Evolutionary conservation across 2,113 vertebrate species (phyloP).

Genomic region (Noctilio leporinus): DNA sequence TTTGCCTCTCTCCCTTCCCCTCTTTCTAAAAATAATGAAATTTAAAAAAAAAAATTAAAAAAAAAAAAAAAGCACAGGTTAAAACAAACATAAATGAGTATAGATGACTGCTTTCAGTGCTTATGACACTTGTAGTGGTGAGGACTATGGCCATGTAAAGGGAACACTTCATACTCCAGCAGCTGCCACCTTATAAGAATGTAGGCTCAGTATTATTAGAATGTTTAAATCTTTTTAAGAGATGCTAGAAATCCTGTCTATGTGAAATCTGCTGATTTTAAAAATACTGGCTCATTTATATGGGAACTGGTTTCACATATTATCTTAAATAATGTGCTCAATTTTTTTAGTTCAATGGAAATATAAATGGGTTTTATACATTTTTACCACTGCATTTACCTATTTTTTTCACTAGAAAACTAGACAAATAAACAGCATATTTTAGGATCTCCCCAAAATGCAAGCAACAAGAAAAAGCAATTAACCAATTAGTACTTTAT

Average conservation of each 20-base stretch:
- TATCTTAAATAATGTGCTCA: neutral
- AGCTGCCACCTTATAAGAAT: neutral
- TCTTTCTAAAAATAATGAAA: too few relatives aligned
- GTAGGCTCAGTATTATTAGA: neutral
- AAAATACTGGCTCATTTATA: neutral
- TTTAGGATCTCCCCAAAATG: neutral
- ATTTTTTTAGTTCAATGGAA: neutral
- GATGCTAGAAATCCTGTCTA: slow-evolving; percentile 4
- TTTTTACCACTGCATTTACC: neutral
- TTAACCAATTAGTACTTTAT: neutral
- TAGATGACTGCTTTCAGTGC: neutral
- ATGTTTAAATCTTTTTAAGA: slow-evolving; percentile 13
- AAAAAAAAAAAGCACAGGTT: neutral
- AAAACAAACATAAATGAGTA: neutral
- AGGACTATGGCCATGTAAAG: neutral
- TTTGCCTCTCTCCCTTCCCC: too few relatives aligned
- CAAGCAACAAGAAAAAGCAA: neutral
- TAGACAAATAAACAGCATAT: neutral
- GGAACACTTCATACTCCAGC: neutral
- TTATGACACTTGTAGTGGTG: neutral
- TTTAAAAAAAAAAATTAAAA: too few relatives aligned
- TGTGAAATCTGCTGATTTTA: neutral
- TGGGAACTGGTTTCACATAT: neutral
- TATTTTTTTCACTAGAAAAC: neutral
- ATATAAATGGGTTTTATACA: neutral